phyloP scores from a whole-genome alignment of 2,888 invertebrate genomes.

The Polyploca ridens region DNA sequence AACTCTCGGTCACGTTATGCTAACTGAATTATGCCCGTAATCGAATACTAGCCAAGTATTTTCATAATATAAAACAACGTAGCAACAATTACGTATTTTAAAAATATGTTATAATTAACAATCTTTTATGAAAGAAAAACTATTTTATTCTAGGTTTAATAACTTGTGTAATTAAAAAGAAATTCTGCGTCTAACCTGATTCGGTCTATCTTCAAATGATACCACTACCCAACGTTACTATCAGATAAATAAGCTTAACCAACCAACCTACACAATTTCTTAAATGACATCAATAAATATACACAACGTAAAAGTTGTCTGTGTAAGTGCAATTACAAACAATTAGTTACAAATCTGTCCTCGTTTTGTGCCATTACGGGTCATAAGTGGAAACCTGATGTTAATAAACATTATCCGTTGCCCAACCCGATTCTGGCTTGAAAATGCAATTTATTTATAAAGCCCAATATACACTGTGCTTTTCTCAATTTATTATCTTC shows the following conservation, averaged over 20 bases:
- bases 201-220: too few species aligned
- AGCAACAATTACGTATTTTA: too few species aligned
- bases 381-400: constrained; percentile 48
- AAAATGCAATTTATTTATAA: constrained; percentile 38
- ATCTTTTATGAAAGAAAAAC: too few species aligned
- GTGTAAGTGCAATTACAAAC: constrained; percentile 43
- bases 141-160: too few species aligned
- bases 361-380: constrained; percentile 43
- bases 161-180: too few species aligned
- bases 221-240: too few species aligned
- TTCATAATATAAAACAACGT: too few species aligned
- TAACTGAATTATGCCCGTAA: background rate
- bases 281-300: constrained; percentile 13
- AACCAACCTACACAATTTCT: background rate
- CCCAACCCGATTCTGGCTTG: constrained; percentile 35
- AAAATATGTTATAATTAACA: too few species aligned
- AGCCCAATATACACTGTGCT: background rate
- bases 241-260: background rate
- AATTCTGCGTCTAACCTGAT: too few species aligned
- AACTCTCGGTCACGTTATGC: background rate
- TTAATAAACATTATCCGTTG: constrained; percentile 43
- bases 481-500: constrained; percentile 1
- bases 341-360: constrained; percentile 55
- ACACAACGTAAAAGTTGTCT: constrained; percentile 31
- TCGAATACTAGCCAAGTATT: background rate